Conservation (phyloP, 1,140 invertebrate species). For the Drosophila orena region DNA sequence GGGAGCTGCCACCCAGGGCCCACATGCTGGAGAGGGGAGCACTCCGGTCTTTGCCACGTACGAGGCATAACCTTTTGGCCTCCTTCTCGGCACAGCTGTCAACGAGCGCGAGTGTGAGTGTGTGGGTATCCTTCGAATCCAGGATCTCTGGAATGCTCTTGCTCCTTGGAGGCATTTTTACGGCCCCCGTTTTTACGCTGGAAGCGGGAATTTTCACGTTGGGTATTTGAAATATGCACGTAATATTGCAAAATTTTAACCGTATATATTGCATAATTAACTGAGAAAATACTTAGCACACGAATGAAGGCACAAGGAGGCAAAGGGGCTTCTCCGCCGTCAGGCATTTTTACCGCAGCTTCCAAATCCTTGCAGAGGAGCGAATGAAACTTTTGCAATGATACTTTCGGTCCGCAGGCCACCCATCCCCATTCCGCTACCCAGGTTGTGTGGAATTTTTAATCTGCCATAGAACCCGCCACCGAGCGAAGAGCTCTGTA, state of each 20-base stretch:
- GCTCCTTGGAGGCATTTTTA: conserved; percentile 76
- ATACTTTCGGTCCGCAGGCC: conserved; percentile 58
- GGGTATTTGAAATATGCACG: conserved; percentile 82
- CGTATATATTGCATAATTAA: conserved; percentile 83
- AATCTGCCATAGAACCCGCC: conserved; percentile 70
- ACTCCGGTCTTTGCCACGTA: conserved; percentile 44
- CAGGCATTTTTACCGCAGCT: conserved; percentile 78
- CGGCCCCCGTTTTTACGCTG: conserved; percentile 57
- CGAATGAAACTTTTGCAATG: conserved; percentile 79
- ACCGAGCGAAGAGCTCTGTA: conserved; percentile 11
- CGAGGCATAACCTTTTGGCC: conserved; percentile 51
- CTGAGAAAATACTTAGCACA: conserved; percentile 80
- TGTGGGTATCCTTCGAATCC: conserved; percentile 18
- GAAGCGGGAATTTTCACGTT: conserved; percentile 53
- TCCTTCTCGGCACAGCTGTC: conserved; percentile 23
- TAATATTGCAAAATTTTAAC: conserved; percentile 84
- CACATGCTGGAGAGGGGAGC: not conserved
- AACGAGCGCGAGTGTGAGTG: not conserved
- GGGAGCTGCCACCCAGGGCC: not conserved
- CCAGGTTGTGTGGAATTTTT: conserved; percentile 81
- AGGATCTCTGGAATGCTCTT: conserved; percentile 25
- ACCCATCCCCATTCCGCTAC: conserved; percentile 2
- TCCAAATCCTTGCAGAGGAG: conserved; percentile 61
- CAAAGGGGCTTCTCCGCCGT: conserved; percentile 15
- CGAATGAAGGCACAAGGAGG: conserved; percentile 13